Base-by-base conservation (phyloP, 92 coral and sea anemone species). In the Siderastrea radians region DNA sequence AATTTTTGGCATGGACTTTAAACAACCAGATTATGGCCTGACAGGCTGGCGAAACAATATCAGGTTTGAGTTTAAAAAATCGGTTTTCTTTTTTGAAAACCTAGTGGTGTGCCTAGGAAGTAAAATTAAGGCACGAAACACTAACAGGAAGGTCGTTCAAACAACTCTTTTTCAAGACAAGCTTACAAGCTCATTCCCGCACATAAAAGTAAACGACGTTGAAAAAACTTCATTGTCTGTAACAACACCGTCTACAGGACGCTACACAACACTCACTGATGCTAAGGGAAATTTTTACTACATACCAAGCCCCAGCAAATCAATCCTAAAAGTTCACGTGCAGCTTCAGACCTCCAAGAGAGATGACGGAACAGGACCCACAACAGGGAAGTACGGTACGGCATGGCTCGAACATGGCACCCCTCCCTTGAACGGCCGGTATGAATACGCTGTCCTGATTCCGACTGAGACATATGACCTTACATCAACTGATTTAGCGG, bases 81-180 rank as follows among this genome's bases (percentile, higher is more conserved):
- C 98, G 19, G 88, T 89, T 60, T 95, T 95, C 76, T 90, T 93
- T 88, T 84, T 86, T 85, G 83, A 92, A 53, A 77, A 88, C 55
- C 54, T 90, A 68, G 49, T 95, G 38, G 94, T 95, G 1, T 82
- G 95, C 15, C 73, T 95, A 60, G 98, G 98, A 19, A 95, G 94
- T 78, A 81, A 88, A 68, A 95, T 95, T 5, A 67, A 5, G 14
- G 80, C 84, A 50, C 52, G 19, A 67, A 82, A 73, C 54, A 78
- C 79, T 5, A 74, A 62, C 3, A 4, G 43, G 4, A 73, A 60
- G 61, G 75, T 78, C 38, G 80, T 85, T 44, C 93, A 89, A 49
- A 94, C 98, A 49, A 92, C 98, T 0, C 80, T 94, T 9, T 94
- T 94, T 50, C 98, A 94, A 75, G 91, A 94, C 90, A 94, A 83